Percentiles rank a stretch among this genome's conserved stretches.
phyloP scores from a whole-genome alignment of 2,113 vertebrate genomes.

The Phylloscopus trochiloides region DNA sequence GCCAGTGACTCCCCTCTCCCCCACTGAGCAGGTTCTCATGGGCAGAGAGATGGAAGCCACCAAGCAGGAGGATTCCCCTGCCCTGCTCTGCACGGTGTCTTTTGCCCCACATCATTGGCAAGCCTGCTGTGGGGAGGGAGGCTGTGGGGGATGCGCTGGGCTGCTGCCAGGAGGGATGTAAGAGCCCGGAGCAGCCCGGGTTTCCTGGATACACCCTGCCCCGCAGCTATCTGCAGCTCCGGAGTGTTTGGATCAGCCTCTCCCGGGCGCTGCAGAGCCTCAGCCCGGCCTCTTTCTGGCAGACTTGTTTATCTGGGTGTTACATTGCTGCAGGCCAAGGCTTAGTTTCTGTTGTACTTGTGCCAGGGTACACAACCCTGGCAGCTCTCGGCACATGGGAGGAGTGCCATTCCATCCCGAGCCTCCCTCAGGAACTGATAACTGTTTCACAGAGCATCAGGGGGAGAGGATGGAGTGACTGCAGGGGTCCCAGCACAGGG shows the following conservation, averaged over 20 bases:
- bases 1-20: background rate
- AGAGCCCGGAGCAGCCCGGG: background rate
- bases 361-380: conserved; percentile 65
- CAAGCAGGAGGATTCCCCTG: background rate
- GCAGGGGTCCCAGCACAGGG: background rate
- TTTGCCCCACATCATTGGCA: background rate
- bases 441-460: conserved; percentile 10
- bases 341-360: conserved; percentile 67
- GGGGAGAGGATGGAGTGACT: background rate
- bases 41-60: fast-evolving
- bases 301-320: conserved; percentile 66
- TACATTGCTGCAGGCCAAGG: conserved; percentile 57
- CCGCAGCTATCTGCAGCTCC: conserved; percentile 26
- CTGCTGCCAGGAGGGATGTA: background rate
- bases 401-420: conserved; percentile 5
- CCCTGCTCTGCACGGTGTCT: background rate
- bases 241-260: background rate
- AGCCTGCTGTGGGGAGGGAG: fast-evolving
- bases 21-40: fast-evolving
- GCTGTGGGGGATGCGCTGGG: background rate
- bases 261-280: background rate
- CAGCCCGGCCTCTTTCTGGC: conserved; percentile 47
- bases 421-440: conserved; percentile 22
- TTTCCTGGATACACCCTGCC: conserved; percentile 50
- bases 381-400: conserved; percentile 33